A percentile compares a stretch with the other conserved stretches of the same genome.
phyloP scores from a whole-genome alignment of 2,888 invertebrate species.

The Tineola bisselliella region DNA sequence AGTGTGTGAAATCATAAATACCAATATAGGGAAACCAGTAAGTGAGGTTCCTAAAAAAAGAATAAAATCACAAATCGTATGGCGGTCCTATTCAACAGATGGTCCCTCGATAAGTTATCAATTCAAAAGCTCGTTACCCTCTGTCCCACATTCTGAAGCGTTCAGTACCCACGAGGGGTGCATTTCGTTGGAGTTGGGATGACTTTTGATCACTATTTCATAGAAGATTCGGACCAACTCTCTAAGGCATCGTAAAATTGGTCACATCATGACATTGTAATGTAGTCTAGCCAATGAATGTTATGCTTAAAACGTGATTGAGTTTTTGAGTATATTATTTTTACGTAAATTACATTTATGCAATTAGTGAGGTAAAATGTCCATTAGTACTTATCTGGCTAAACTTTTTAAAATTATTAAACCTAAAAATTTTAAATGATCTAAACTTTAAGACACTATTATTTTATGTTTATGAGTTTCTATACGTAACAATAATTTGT shows the following conservation, averaged over 20 bases:
- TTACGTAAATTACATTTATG: background rate
- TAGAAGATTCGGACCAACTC: conserved; percentile 35
- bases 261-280: background rate
- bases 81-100: conserved; percentile 39
- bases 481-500: too few relatives aligned
- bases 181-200: conserved; percentile 2
- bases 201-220: conserved; percentile 45
- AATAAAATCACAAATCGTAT: conserved; percentile 7
- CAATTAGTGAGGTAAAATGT: too few relatives aligned
- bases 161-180: conserved; percentile 20
- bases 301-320: background rate
- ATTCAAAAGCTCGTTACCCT: conserved; percentile 26
- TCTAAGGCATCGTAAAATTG: conserved; percentile 26
- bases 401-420: too few relatives aligned
- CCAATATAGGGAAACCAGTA: too few relatives aligned
- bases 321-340: background rate
- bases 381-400: too few relatives aligned
- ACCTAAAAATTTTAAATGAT: too few relatives aligned
- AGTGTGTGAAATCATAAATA: too few relatives aligned
- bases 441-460: too few relatives aligned
- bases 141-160: conserved; percentile 15
- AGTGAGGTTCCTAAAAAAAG: background rate
- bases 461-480: too few relatives aligned
- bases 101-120: conserved; percentile 35
- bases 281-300: background rate